These are phyloP conservation scores for Oryzias sinensis DNA, from an alignment of 2,797 vertebrate genomes.

Conservation along the genomic window DNA sequence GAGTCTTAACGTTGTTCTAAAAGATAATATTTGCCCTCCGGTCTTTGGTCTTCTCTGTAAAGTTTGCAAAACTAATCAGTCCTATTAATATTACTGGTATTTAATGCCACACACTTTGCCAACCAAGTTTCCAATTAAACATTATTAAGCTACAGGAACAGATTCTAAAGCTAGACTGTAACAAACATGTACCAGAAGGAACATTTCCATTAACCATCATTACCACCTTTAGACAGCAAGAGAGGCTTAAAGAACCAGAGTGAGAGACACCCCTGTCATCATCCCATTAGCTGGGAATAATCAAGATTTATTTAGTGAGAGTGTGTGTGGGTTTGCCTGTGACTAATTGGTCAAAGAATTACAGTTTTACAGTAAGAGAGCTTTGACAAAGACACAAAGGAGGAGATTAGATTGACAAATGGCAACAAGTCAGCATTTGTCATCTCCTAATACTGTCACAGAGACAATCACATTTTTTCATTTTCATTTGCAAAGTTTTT, in stretches of 20 bases:
- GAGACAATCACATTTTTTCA: neutral
- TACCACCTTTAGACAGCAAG: constrained; percentile 36
- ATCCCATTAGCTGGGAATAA: constrained; percentile 57
- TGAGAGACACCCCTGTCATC: constrained; percentile 24
- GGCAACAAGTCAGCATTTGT: constrained; percentile 33
- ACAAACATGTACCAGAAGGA: constrained; percentile 56
- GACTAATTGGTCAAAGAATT: constrained; percentile 42
- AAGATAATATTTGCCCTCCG: constrained; percentile 18
- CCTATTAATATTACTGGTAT: constrained; percentile 45
- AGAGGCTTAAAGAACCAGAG: constrained; percentile 8
- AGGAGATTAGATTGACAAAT: constrained; percentile 32
- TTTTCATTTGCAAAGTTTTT: neutral
- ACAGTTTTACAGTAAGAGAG: constrained; percentile 29
- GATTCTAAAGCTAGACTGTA: constrained; percentile 53
- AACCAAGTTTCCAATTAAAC: constrained; percentile 70
- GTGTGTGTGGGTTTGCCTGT: constrained; percentile 38
- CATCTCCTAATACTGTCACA: constrained; percentile 32
- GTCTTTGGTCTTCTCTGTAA: constrained; percentile 46
- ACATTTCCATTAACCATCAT: constrained; percentile 65
- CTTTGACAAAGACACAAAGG: constrained; percentile 14
- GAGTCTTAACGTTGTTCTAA: no score
- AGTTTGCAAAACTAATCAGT: constrained; percentile 54
- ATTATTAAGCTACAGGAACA: constrained; percentile 61
- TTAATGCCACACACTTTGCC: constrained; percentile 60
- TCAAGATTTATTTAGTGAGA: constrained; percentile 53